Evolutionary conservation across 2,113 vertebrate species (phyloP).

Genomic region (Castor canadensis): DNA sequence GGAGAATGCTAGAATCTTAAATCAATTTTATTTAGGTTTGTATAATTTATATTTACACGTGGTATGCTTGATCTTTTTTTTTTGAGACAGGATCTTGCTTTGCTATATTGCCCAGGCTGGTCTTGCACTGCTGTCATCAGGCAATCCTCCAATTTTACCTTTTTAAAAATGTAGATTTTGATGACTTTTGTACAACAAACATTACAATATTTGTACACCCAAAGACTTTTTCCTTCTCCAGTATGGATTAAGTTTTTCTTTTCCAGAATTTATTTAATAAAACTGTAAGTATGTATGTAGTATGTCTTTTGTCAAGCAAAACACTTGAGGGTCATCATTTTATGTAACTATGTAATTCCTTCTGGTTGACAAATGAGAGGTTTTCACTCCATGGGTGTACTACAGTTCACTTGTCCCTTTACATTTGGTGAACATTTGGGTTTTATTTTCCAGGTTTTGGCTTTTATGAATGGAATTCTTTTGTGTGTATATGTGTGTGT

Average conservation of each 20-base stretch:
- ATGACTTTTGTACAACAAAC: not conserved
- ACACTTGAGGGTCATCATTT: not conserved
- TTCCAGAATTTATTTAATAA: not conserved
- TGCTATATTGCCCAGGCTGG: not conserved
- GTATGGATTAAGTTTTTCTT: not conserved
- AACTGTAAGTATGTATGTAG: not conserved
- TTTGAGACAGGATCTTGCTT: too few species aligned
- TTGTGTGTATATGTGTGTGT: too few species aligned
- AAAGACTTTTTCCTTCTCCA: not conserved
- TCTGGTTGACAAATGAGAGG: not conserved
- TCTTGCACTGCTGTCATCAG: too few species aligned
- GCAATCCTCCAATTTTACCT: not conserved
- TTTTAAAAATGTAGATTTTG: not conserved
- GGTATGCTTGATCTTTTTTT: too few species aligned
- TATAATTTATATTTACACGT: too few species aligned
- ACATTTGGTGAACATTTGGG: not conserved
- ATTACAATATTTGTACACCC: not conserved
- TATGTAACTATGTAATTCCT: not conserved
- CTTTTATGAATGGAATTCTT: not conserved
- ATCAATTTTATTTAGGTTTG: not conserved
- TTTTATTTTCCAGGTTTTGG: not conserved
- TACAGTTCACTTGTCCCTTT: not conserved
- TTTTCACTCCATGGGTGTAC: not conserved
- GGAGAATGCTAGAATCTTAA: not conserved
- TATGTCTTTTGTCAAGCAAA: not conserved